A percentile compares a stretch with the other conserved stretches of the same genome.
Conservation (phyloP, 2,797 vertebrate genomes). For the Eulemur mongoz region DNA sequence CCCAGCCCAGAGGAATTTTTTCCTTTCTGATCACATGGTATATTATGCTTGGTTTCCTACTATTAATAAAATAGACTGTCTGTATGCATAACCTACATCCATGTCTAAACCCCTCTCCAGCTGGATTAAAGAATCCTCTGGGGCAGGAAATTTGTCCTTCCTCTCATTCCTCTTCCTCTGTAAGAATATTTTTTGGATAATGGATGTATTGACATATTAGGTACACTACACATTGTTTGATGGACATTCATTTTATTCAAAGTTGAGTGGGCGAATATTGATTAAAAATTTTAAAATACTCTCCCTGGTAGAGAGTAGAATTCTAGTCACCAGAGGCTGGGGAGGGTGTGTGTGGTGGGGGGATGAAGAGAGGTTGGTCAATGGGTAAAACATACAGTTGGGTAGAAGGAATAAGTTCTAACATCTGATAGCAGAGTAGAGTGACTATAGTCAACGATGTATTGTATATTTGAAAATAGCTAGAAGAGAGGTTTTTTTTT, state of each 20-base stretch:
- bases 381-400: neutral
- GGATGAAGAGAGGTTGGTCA: neutral
- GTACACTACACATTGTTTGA: neutral
- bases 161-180: slow-evolving; percentile 3
- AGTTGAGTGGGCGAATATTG: neutral
- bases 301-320: neutral
- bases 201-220: slow-evolving; percentile 24
- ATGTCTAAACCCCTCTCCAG: neutral
- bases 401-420: neutral
- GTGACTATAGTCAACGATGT: neutral
- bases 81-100: accelerated
- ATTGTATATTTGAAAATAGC: neutral
- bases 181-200: slow-evolving; percentile 47
- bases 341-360: neutral
- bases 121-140: neutral
- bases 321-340: neutral
- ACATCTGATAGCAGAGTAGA: neutral
- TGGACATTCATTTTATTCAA: slow-evolving; percentile 54
- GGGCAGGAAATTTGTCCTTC: neutral
- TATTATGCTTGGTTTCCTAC: neutral
- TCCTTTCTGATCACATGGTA: neutral
- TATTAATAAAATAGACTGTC: neutral
- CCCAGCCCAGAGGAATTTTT: neutral
- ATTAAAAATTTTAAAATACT: neutral
- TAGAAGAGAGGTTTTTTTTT: neutral